These are phyloP conservation scores for Castor canadensis DNA, from an alignment of 2,113 vertebrate genomes.

Conservation along the genomic window DNA sequence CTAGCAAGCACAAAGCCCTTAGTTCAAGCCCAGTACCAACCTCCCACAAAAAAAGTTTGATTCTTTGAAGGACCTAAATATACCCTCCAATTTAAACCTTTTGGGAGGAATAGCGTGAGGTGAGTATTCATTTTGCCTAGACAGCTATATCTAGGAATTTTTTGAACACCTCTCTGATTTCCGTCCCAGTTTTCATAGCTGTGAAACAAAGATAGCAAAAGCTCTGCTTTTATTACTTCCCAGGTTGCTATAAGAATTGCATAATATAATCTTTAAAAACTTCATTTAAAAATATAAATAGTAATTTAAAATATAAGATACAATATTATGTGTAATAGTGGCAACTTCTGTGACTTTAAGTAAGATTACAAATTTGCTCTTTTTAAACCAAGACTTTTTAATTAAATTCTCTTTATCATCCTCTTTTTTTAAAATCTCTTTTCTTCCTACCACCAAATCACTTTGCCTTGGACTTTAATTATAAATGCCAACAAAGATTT, in stretches of 20 bases:
- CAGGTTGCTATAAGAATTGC: background rate
- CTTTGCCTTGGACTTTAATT: conserved; percentile 63
- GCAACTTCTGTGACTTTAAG: conserved; percentile 65
- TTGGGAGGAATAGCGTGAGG: background rate
- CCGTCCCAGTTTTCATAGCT: conserved; percentile 15
- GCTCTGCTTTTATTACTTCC: background rate
- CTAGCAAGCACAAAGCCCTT: too few relatives aligned
- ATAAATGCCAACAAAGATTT: conserved; percentile 59
- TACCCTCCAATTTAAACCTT: background rate
- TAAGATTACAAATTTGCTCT: conserved; percentile 64
- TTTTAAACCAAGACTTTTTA: conserved; percentile 75
- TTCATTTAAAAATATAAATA: conserved; percentile 23
- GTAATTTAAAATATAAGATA: conserved; percentile 22
- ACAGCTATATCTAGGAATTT: background rate
- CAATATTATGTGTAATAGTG: conserved; percentile 29
- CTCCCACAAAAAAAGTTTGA: too few relatives aligned
- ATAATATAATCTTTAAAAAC: conserved; percentile 2
- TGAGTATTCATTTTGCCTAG: conserved; percentile 30
- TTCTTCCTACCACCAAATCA: conserved; percentile 15
- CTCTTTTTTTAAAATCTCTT: background rate
- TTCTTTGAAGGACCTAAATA: background rate
- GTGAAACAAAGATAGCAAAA: conserved; percentile 43
- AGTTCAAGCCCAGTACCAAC: too few relatives aligned
- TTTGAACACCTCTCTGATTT: background rate
- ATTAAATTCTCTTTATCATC: conserved; percentile 63